phyloP scores from a whole-genome alignment of 2,797 vertebrate species.

The Garrulus glandarius region DNA sequence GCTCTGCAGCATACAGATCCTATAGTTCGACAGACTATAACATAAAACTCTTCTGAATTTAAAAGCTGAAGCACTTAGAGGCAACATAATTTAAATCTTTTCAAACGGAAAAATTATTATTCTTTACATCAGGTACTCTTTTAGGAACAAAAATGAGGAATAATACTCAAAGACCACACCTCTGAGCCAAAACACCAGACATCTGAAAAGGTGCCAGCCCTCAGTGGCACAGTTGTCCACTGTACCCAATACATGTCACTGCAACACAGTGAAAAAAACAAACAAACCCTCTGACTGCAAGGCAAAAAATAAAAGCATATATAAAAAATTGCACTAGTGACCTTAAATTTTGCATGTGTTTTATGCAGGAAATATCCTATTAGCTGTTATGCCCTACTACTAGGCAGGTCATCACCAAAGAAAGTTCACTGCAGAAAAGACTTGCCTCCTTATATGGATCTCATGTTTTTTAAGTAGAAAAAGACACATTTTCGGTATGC shows the following conservation, averaged over 20 bases:
- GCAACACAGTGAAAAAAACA: neutral
- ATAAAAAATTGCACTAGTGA: neutral
- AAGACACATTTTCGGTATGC: neutral
- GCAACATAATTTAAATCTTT: neutral
- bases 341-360: neutral
- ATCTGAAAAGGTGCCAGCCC: neutral
- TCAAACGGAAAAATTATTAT: neutral
- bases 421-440: neutral
- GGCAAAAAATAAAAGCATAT: neutral
- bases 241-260: neutral
- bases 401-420: neutral
- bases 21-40: neutral
- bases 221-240: neutral
- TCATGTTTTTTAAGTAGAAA: constrained; percentile 34
- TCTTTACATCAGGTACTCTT: neutral
- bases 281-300: neutral
- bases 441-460: neutral
- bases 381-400: neutral
- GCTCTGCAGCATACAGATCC: constrained; percentile 7
- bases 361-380: neutral
- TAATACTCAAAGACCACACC: neutral
- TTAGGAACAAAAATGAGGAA: neutral
- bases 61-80: constrained; percentile 1
- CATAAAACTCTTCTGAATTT: neutral
- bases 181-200: neutral